Percentiles rank a stretch among this genome's conserved stretches.
Conservation (phyloP, 1,140 invertebrate species). For the Drosophila kepulauana region DNA sequence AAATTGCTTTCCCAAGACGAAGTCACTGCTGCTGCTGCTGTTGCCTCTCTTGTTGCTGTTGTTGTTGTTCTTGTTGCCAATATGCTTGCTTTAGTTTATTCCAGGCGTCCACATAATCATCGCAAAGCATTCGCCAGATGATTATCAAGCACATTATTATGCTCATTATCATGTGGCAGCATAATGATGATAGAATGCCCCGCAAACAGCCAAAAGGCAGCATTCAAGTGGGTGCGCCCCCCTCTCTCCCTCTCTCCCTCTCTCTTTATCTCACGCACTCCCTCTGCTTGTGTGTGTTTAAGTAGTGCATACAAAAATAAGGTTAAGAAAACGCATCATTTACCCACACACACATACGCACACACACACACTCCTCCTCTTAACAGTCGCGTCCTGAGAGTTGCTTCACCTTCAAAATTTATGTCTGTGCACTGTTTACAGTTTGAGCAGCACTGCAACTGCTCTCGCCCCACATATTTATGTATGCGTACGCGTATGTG, state of each 20-base stretch:
- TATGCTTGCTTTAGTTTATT: too few species aligned
- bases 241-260: not conserved
- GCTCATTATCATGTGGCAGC: slow-evolving; percentile 19
- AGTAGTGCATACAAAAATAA: slow-evolving; percentile 60
- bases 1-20: slow-evolving; percentile 63
- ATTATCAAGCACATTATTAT: slow-evolving; percentile 14
- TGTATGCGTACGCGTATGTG: slow-evolving; percentile 11
- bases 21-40: not conserved
- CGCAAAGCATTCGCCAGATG: not conserved
- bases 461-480: slow-evolving; percentile 17
- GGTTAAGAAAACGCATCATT: slow-evolving; percentile 68
- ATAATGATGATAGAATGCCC: slow-evolving; percentile 34
- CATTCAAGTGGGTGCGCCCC: slow-evolving; percentile 27
- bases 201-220: slow-evolving; percentile 50
- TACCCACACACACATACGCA: slow-evolving; percentile 28
- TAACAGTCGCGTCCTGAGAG: slow-evolving; percentile 22
- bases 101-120: not conserved
- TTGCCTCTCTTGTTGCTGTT: not conserved
- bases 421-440: slow-evolving; percentile 67
- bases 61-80: not conserved
- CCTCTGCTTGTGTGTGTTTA: slow-evolving; percentile 13
- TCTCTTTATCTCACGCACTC: not conserved
- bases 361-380: not conserved
- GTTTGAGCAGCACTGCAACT: slow-evolving; percentile 64
- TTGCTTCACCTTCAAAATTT: slow-evolving; percentile 66